Base-by-base conservation (phyloP, 2,888 invertebrate genomes). In the Hololepta plana region DNA sequence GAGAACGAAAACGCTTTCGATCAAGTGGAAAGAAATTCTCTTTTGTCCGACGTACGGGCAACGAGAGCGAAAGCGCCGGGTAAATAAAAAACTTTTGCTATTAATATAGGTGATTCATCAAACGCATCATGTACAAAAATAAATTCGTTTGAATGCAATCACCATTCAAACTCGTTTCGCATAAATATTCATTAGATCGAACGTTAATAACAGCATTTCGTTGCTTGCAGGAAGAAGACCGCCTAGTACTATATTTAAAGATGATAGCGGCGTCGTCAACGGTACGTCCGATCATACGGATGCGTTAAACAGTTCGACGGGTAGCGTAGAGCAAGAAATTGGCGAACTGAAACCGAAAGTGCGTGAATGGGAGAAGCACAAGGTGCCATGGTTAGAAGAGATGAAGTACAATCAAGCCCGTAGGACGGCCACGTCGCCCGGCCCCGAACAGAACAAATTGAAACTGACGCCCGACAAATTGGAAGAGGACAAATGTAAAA, bases 351-450 rank as follows among this genome's bases (percentile, higher is more conserved):
- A 66, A 39, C 72, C 72, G 1, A 67, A 68, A 32, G 59, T 71
- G 2, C 60, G 73, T 8, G 72, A 72, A 41, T 73, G 72, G 71
- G 72, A 72, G 50, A 74, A 72, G 42, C 70, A 71, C 39, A 67
- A 64, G 42, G 74, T 72, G 23, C 80, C 81, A 1, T 82, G 80
- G 80, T 72, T 82, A 64, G 74, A 67, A 36, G 81, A 82, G 46
- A 62, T 82, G 36, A 80, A 80, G 45, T 61, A 76, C 35, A 79
- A 73, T 43, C 81, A 82, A 49, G 70, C 69, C 2, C 69, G 67
- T 52, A 65, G 71, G 42, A 67, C 66, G 11, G 61, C 62, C 1
- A 47, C 50, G 21, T 47, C 57, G 45, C 37, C 59, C 41, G 33
- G 45, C 36, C 12, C 47, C 41, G 25, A 49, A 30, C 16, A 44